These are phyloP conservation scores for Ambastaia sidthimunki DNA, from an alignment of 2,797 vertebrate genomes.

Conservation along the genomic window DNA sequence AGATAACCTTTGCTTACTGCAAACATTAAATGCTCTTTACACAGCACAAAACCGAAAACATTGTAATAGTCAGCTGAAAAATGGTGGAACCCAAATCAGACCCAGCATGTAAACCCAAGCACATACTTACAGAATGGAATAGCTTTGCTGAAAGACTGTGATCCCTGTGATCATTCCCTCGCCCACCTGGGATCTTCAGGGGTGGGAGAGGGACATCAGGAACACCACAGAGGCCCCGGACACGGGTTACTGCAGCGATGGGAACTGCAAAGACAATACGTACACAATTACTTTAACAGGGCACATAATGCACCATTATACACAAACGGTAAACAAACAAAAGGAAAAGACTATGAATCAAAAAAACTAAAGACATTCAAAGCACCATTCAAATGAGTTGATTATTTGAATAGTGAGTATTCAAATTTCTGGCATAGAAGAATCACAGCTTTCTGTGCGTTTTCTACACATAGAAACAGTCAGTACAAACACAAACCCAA, in stretches of 20 bases:
- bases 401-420: not conserved
- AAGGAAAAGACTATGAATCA: too few species aligned
- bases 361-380: not conserved
- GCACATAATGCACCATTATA: not conserved
- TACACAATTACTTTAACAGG: not conserved
- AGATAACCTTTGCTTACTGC: not conserved
- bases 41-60: not conserved
- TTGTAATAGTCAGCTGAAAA: not conserved
- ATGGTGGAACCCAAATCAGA: too few species aligned
- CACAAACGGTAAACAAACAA: too few species aligned
- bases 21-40: not conserved
- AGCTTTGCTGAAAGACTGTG: constrained; percentile 98
- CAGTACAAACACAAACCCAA: too few species aligned
- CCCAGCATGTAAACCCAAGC: too few species aligned
- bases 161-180: constrained; percentile 99
- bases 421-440: too few species aligned
- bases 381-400: not conserved
- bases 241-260: constrained; percentile 96
- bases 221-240: constrained; percentile 99
- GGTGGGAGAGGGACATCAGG: constrained; percentile 99
- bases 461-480: too few species aligned
- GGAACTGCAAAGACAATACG: constrained; percentile 83
- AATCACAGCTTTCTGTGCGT: too few species aligned
- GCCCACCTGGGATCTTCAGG: constrained; percentile 99
- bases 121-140: constrained; percentile 97